These are phyloP conservation scores for Anarhynchus alexandrinus DNA, from an alignment of 2,113 vertebrate genomes.

Conservation along the genomic window DNA sequence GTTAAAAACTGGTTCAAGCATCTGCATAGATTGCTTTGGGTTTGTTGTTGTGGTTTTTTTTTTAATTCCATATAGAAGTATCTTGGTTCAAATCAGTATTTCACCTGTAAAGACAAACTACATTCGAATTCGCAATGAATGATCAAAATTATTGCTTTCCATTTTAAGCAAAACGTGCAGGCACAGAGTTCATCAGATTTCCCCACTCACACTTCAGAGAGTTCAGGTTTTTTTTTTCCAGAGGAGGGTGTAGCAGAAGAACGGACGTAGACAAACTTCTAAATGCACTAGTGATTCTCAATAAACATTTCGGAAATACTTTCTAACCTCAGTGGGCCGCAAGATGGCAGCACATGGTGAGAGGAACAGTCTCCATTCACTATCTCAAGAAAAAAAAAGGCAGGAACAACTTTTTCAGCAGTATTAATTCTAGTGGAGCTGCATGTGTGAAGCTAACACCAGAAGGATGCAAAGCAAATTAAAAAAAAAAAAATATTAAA, in stretches of 20 bases:
- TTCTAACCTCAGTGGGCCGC: not conserved
- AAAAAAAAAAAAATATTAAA: no score
- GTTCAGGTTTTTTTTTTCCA: accelerated
- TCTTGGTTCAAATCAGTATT: not conserved
- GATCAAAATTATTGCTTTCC: not conserved
- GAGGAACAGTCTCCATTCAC: not conserved
- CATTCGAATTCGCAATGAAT: not conserved
- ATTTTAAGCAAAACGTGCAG: not conserved
- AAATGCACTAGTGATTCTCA: not conserved
- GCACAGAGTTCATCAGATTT: not conserved
- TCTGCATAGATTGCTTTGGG: not conserved
- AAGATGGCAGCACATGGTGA: not conserved
- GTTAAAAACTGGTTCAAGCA: not conserved
- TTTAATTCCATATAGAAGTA: not conserved
- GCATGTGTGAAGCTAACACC: not conserved
- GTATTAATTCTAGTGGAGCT: not conserved
- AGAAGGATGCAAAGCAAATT: not conserved
- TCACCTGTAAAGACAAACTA: not conserved
- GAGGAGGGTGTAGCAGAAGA: not conserved
- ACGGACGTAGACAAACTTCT: not conserved
- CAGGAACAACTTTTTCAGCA: not conserved
- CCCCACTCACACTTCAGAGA: not conserved
- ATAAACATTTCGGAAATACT: not conserved
- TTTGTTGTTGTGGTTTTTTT: not conserved
- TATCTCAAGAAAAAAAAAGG: not conserved